phyloP scores from a whole-genome alignment of 92 coral and sea anemone species.

The Parazoanthus atlanticus region DNA sequence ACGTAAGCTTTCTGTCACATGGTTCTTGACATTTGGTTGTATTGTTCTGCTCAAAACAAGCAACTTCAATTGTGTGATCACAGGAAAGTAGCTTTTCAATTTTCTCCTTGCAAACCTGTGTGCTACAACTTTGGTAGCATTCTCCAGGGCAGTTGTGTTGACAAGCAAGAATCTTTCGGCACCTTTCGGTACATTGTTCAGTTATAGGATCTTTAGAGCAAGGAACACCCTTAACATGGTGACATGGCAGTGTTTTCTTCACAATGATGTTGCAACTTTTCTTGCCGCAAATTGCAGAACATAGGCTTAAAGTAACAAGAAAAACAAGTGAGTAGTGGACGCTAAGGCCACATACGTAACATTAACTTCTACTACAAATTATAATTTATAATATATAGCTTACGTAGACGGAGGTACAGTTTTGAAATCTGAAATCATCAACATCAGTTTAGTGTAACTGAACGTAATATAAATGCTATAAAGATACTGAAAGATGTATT shows the following conservation, averaged over 20 bases:
- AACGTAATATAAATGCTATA: too few relatives aligned
- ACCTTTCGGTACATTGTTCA: conserved; percentile 19
- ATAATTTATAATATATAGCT: too few relatives aligned
- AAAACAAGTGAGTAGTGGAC: too few relatives aligned
- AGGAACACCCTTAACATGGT: conserved; percentile 8
- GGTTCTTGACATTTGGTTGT: conserved; percentile 30
- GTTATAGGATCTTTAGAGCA: conserved; percentile 41
- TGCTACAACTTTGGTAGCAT: conserved; percentile 44
- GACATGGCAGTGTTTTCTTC: conserved; percentile 8
- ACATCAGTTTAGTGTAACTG: too few relatives aligned
- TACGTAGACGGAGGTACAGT: too few relatives aligned
- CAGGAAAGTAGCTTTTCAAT: conserved; percentile 43
- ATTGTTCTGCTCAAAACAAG: conserved; percentile 41
- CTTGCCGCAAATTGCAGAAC: conserved; percentile 33
- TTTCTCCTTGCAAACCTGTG: conserved; percentile 38
- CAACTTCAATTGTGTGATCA: conserved; percentile 54
- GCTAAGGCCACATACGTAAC: too few relatives aligned
- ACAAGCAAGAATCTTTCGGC: conserved; percentile 54
- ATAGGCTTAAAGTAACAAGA: not conserved
- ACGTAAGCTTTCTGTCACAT: conserved; percentile 36
- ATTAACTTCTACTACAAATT: too few relatives aligned
- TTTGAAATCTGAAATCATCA: too few relatives aligned
- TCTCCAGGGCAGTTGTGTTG: conserved; percentile 52
- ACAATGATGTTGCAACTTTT: not conserved
- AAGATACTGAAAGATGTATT: too few relatives aligned